phyloP scores from a whole-genome alignment of 2,113 vertebrate species.

The Mellivora capensis region DNA sequence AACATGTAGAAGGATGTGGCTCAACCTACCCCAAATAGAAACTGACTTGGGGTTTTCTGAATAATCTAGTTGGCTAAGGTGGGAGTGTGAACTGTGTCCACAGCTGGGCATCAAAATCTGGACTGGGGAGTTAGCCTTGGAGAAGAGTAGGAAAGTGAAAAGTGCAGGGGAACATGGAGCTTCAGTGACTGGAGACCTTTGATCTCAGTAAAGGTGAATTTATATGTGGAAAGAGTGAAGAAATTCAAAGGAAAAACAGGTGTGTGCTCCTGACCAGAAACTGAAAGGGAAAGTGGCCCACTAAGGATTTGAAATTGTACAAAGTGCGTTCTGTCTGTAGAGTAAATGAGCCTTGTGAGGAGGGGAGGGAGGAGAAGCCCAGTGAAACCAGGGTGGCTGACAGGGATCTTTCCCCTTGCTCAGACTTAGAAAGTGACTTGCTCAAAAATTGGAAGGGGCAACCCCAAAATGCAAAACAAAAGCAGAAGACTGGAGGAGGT shows the following conservation, averaged over 20 bases:
- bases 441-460: background rate
- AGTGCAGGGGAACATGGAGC: background rate
- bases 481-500: background rate
- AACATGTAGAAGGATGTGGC: background rate
- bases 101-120: background rate
- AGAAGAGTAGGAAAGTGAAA: background rate
- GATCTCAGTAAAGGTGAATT: background rate
- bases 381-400: rapidly evolving
- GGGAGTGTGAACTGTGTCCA: background rate
- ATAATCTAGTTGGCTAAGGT: background rate
- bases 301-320: background rate
- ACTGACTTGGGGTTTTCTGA: background rate
- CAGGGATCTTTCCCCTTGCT: background rate
- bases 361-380: background rate
- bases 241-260: background rate
- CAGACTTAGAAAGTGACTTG: background rate
- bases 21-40: background rate
- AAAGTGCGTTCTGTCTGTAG: background rate
- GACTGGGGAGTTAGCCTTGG: background rate
- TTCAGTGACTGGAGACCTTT: background rate
- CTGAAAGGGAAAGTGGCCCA: background rate
- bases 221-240: background rate
- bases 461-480: background rate
- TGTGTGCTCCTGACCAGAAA: background rate
- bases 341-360: background rate